Evolutionary conservation across 2,797 vertebrate genomes (phyloP).

Genomic region (Enteromius mattozi): DNA sequence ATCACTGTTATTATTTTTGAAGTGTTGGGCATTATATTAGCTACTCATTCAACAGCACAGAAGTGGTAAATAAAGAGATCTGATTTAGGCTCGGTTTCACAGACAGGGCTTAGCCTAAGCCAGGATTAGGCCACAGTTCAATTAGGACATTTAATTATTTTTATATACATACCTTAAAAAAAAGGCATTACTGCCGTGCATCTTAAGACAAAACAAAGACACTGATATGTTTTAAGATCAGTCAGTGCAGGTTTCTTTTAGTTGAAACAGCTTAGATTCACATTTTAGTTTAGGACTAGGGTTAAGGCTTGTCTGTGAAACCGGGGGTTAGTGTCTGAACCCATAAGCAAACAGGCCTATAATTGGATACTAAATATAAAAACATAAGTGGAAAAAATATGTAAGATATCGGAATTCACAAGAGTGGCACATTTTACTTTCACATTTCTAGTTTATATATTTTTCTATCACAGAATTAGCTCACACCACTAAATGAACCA

Average conservation of each 20-base stretch:
- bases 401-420: not conserved
- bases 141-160: no score
- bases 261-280: no score
- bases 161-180: no score
- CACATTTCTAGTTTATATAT: not conserved
- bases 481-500: not conserved
- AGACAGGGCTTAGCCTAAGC: no score
- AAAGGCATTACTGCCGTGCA: no score
- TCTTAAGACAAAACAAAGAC: no score
- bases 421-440: not conserved
- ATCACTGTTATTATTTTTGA: not conserved
- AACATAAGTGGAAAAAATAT: not conserved
- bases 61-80: not conserved
- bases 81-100: not conserved
- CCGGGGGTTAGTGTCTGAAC: not conserved
- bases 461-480: not conserved
- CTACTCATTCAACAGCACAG: not conserved
- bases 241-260: no score
- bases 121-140: no score
- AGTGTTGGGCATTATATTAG: not conserved
- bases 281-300: no score
- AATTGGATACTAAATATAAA: not conserved
- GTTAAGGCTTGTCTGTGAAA: no score
- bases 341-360: not conserved
- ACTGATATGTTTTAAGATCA: no score